Evolutionary conservation across 1,140 invertebrate species (phyloP), one percentile per base, ranked within the genome.

Genomic region (Achroia grisella): DNA sequence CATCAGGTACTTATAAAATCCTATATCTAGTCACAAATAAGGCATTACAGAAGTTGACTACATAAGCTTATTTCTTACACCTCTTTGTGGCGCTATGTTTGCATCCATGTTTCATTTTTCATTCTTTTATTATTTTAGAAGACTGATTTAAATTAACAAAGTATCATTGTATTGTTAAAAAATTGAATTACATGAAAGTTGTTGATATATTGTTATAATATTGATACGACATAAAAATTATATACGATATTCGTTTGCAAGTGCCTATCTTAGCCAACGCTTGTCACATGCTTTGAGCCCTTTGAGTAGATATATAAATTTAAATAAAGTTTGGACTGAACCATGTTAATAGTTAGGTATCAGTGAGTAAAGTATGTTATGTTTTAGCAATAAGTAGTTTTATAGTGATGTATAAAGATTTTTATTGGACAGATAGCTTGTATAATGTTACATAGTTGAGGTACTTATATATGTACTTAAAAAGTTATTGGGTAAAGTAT

Each of bases 111-210:
- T 23, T 23, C 17, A 6, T 23, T 23, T 23, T 23, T 23, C 17
- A 2, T 23, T 23, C 17, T 23, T 41, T 30, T 48, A 48, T 11
- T 39, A 55, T 42, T 2, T n/a, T n/a, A 52, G 27, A 56, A 57
- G 54, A 57, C 58, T 56, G 50, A 61, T 50, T 44, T 45, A 53
- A 27, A 41, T n/a, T 30, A 33, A 55, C 31, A 17, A 28, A 29
- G 42, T 44, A 29, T n/a, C 27, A 40, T 28, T 17, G 34, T 31
- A 33, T 39, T 46, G 10, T 29, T 37, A 44, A 56, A 48, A 44
- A 48, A n/a, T n/a, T n/a, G n/a, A n/a, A n/a, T n/a, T 54, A 61
- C 67, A 71, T 73, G 68, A 64, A 63, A 63, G 65, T 65, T 46
- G 44, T 58, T 51, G 36, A 39, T 47, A 32, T 47, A 23, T 23